phyloP scores from a whole-genome alignment of 2,113 vertebrate species.

The Micronycteris hirsuta region DNA sequence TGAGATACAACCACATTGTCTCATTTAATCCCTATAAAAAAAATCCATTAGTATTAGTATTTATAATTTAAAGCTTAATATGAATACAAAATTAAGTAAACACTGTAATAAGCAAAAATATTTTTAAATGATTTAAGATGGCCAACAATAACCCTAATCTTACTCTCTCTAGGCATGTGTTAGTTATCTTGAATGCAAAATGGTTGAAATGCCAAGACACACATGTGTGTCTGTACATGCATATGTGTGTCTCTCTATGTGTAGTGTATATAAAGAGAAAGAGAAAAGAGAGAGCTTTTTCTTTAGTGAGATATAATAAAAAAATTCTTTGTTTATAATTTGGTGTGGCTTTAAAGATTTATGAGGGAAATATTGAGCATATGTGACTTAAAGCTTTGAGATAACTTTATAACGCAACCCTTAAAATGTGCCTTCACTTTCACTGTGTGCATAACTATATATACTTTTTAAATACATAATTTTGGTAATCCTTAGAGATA shows the following conservation, averaged over 20 bases:
- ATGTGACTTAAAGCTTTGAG: not conserved
- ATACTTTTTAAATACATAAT: not conserved
- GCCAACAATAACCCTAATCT: not conserved
- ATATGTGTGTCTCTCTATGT: not conserved
- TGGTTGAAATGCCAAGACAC: not conserved
- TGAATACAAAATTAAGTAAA: not conserved
- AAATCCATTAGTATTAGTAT: not conserved
- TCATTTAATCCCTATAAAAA: not conserved
- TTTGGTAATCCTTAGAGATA: not conserved
- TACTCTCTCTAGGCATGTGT: not conserved
- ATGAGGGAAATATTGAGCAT: not conserved
- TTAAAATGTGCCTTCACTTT: not conserved
- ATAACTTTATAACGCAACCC: not conserved
- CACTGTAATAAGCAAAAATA: not conserved
- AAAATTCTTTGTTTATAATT: not conserved
- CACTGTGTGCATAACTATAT: not conserved
- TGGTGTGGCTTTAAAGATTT: not conserved
- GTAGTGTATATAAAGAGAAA: not conserved
- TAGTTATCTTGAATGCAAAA: not conserved
- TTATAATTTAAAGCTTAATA: not conserved
- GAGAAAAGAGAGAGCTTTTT: not conserved
- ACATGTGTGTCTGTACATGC: not conserved
- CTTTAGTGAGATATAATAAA: not conserved
- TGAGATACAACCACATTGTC: not conserved
- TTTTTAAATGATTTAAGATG: not conserved